Base-by-base conservation (phyloP, 2,797 vertebrate genomes). In the Brachyrhaphis roseni region DNA sequence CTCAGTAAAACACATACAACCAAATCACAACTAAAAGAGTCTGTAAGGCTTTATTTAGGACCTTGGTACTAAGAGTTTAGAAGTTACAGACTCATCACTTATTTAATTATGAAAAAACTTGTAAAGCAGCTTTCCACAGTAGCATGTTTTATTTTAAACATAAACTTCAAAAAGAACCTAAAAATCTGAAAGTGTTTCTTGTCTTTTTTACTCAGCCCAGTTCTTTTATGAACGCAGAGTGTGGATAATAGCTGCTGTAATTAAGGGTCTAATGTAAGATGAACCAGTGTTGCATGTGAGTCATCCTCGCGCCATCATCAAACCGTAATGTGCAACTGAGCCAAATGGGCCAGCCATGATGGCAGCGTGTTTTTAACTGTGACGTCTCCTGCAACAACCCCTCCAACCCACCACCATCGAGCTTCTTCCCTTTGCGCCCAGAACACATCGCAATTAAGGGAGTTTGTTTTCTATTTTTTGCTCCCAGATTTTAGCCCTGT, bases 401-500 rank as follows among this genome's bases (percentile, higher is more conserved):
- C 20, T 49, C 34, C 31, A 78, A 0, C 1, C n/a, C 8, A n/a
- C n/a, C 57, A 31, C 92, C 93, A 75, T 89, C 85, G 92, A 16
- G 90, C 84, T 89, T 90, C 85, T 84, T 87, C 88, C 85, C 88
- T 28, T 71, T 77, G 82, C 74, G 83, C 72, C 83, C 72, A 82
- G 88, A 87, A 95, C 93, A 95, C 91, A 92, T 90, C 83, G 86
- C 89, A 95, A 95, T 96, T 95, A 96, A 71, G 82, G 82, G 83
- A 91, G 86, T 91, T 93, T 93, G 83, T 94, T 94, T 87, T 90
- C 88, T 88, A 87, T 36, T 92, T 91, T 91, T 87, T 84, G 79
- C 84, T 86, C 76, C 80, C 45, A 36, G 78, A 84, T 92, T 88
- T 86, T 77, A 76, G 75, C 86, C 80, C 74, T 55, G 53, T 84